Conservation (phyloP, 2,113 vertebrate genomes). For the Hippocampus guttulatus region DNA sequence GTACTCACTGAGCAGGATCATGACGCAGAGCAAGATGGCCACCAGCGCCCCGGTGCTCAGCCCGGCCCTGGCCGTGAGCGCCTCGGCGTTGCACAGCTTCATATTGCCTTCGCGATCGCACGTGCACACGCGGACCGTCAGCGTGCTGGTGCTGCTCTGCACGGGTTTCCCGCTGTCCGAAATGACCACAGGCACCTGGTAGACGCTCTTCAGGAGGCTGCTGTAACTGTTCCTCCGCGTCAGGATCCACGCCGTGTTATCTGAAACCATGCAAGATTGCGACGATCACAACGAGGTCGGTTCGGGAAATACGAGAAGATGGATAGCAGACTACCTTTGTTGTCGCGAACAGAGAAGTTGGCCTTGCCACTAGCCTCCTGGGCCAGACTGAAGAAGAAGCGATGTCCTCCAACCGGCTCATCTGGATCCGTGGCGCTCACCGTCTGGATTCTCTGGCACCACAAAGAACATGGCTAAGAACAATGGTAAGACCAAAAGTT, state of each 20-base stretch:
- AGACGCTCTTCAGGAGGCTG: slow-evolving; percentile 82
- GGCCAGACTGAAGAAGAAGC: slow-evolving; percentile 86
- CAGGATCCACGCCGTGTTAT: slow-evolving; percentile 92
- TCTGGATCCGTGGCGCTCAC: slow-evolving; percentile 90
- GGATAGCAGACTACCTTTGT: slow-evolving; percentile 77
- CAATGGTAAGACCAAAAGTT: too few relatives aligned
- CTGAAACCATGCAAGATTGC: slow-evolving; percentile 61
- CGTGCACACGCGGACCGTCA: slow-evolving; percentile 89
- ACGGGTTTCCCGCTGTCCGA: slow-evolving; percentile 84
- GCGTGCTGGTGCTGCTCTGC: slow-evolving; percentile 90
- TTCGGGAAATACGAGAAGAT: neutral
- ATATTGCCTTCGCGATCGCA: slow-evolving; percentile 91
- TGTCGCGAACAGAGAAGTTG: slow-evolving; percentile 92
- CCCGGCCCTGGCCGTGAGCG: slow-evolving; percentile 83
- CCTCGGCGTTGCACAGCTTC: slow-evolving; percentile 90
- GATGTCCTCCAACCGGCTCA: slow-evolving; percentile 82
- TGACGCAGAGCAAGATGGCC: slow-evolving; percentile 91
- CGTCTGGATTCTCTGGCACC: slow-evolving; percentile 86
- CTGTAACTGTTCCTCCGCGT: slow-evolving; percentile 83
- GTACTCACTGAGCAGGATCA: slow-evolving; percentile 92
- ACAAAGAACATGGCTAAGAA: neutral
- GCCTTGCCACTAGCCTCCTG: slow-evolving; percentile 80
- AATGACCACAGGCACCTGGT: slow-evolving; percentile 90
- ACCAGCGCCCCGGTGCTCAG: slow-evolving; percentile 93
- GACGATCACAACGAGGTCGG: neutral